phyloP scores from a whole-genome alignment of 2,888 invertebrate genomes.

The Cerceris ruficornis region DNA sequence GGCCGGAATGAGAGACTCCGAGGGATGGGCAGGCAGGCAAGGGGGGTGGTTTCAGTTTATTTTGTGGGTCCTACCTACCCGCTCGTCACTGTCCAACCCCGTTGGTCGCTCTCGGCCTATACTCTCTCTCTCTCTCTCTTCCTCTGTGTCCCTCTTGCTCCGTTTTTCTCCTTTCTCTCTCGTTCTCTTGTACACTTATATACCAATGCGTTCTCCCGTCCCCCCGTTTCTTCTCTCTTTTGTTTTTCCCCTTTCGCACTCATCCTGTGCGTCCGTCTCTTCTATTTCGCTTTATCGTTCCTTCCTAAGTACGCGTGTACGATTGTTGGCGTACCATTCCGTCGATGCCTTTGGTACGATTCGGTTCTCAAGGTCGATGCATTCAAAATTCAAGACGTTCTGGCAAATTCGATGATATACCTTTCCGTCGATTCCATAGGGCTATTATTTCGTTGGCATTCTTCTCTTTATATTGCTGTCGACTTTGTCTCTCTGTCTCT shows the following conservation, averaged over 20 bases:
- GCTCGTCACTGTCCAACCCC: conserved; percentile 78
- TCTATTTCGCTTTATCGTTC: conserved; percentile 21
- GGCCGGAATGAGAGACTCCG: conserved; percentile 64
- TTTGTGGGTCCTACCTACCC: conserved; percentile 77
- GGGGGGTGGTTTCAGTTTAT: conserved; percentile 78
- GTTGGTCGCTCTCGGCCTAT: conserved; percentile 58
- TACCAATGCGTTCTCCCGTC: too few species aligned
- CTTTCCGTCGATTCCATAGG: conserved; percentile 54
- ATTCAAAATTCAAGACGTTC: conserved; percentile 55
- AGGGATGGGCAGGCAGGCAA: conserved; percentile 54
- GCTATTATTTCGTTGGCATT: conserved; percentile 33
- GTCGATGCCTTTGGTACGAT: too few species aligned
- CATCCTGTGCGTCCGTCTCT: conserved; percentile 13
- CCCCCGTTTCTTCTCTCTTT: conserved; percentile 18
- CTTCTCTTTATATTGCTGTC: conserved; percentile 14
- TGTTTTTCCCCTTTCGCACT: conserved; percentile 15
- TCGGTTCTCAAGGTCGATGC: too few species aligned
- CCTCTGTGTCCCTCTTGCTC: conserved; percentile 47
- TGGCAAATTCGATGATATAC: conserved; percentile 55
- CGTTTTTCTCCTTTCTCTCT: conserved; percentile 27
- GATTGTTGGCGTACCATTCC: background rate
- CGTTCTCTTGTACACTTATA: background rate
- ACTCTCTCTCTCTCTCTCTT: conserved; percentile 56
- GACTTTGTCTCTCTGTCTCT: too few species aligned
- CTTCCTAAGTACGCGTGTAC: background rate